These are phyloP conservation scores for Aplysia californica DNA, from an alignment of 1,140 invertebrate genomes.

Conservation along the genomic window DNA sequence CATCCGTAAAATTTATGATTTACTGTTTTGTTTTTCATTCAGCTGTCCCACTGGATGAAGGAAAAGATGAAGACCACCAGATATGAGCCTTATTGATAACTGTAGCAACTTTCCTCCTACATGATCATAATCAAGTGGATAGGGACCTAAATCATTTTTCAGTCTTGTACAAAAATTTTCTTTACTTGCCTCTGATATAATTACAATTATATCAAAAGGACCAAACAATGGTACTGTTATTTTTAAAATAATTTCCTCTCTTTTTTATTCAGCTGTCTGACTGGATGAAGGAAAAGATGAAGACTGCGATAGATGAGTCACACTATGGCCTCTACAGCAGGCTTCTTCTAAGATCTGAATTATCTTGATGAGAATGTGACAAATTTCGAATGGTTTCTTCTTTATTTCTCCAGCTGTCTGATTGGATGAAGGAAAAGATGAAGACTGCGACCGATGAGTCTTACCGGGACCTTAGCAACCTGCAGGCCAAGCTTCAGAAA, in stretches of 20 bases:
- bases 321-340: constrained; percentile 94
- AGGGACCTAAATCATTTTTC: no score
- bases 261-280: constrained; percentile 62
- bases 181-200: no score
- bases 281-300: constrained; percentile 94
- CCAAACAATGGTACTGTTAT: no score
- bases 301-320: constrained; percentile 90
- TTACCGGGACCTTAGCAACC: constrained; percentile 90
- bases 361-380: no score
- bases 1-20: no score
- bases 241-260: no score
- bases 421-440: constrained; percentile 93
- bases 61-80: constrained; percentile 92
- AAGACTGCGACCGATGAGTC: constrained; percentile 92
- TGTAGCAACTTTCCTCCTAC: constrained; percentile 91
- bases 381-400: no score
- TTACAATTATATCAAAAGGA: no score
- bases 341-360: no score
- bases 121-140: no score
- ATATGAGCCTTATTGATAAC: constrained; percentile 92
- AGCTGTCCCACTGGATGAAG: constrained; percentile 80
- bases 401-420: constrained; percentile 56
- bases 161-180: no score
- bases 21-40: no score
- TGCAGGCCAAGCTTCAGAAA: constrained; percentile 94